Base-by-base conservation (phyloP, 64 coral and sea anemone species). In the Porites australiensis region DNA sequence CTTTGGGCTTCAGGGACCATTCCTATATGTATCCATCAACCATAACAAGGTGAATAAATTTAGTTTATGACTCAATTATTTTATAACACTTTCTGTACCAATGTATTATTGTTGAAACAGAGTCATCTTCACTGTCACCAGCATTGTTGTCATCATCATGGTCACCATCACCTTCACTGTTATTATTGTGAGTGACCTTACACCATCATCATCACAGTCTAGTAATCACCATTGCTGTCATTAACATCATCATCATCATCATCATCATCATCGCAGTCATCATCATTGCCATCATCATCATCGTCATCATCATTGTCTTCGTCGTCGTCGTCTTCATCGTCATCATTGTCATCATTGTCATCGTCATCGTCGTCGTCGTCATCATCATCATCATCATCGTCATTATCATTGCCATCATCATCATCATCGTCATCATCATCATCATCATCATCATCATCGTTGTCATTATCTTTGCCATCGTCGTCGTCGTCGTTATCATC, bases 1-100 rank as follows among this genome's bases (percentile, higher is more conserved):
- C 13, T 97, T 97, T 88, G 95, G 95, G 52, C 79, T 97, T 6
- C 95, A 97, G 73, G 95, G 95, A 61, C 89, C 64, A 21, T 97
- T 97, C 16, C 76, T 97, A 0, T 97, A 76, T 91, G 71, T 97
- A 21, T 94, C 95, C 59, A 27, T 97, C 12, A 88, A 91, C 62
- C 58, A 82, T 13, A 91, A 97, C 53, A 94, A 83, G 92, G 95
- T 97, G 69, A 50, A 0, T 60, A 5, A 20, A 1, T 15, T 37
- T 37, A 37, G 27, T 37, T 37, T 37, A 37, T 0, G 27, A 37
- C 27, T 37, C 27, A 37, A 37, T 37, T 37, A 37, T 1, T 37
- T 46, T 2, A 10, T 20, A 3, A 7, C 11, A 11, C 16, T 18
- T 16, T 44, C 11, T 70, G n/a, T n/a, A 2, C 2, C 53, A 55